Evolutionary conservation across 35 echinoderm and acorn worm genomes (phyloP).

Genomic region (Ptychodera flava): DNA sequence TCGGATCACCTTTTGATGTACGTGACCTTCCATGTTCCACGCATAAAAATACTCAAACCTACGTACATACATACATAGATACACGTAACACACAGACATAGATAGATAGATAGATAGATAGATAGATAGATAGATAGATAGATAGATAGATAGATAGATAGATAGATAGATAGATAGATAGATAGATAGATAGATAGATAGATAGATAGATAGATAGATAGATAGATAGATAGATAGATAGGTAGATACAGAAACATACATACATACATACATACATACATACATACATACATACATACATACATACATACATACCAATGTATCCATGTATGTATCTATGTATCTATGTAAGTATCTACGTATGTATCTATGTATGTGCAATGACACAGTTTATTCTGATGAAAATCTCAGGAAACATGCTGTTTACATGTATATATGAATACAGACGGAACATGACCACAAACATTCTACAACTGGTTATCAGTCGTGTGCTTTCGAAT

Average conservation of each 20-base stretch:
- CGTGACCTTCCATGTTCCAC: too few species aligned
- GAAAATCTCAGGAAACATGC: too few species aligned
- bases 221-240: not conserved
- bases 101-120: not conserved
- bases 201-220: not conserved
- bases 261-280: not conserved
- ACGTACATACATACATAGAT: not conserved
- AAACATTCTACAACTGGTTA: too few species aligned
- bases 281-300: not conserved
- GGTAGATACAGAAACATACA: not conserved
- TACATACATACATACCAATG: not conserved
- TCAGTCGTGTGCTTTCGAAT: too few species aligned
- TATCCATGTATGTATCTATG: not conserved
- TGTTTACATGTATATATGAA: too few species aligned
- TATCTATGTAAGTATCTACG: not conserved
- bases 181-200: not conserved
- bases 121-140: not conserved
- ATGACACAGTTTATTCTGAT: too few species aligned
- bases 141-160: not conserved
- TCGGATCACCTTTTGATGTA: too few species aligned
- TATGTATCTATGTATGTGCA: not conserved
- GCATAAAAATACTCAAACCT: not conserved
- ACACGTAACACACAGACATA: not conserved
- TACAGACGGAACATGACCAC: too few species aligned
- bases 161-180: not conserved